These are phyloP conservation scores for Coryphaenoides rupestris DNA, from an alignment of 2,113 vertebrate species.

Conservation along the genomic window DNA sequence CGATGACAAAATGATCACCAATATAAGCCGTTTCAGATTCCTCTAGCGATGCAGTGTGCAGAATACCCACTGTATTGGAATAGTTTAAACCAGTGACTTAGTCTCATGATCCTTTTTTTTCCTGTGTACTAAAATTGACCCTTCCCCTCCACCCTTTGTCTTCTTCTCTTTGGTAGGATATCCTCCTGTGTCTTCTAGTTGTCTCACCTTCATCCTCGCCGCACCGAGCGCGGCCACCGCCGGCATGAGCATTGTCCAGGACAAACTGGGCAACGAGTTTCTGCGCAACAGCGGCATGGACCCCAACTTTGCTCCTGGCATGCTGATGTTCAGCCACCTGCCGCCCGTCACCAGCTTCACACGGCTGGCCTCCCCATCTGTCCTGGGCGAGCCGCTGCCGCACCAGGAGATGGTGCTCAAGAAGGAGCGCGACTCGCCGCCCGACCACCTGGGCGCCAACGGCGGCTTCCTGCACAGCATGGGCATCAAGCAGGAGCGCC, in stretches of 20 bases:
- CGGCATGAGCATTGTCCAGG: conserved; percentile 81
- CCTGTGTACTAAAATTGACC: too few relatives aligned
- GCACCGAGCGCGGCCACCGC: conserved; percentile 50
- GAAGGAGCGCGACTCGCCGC: conserved; percentile 86
- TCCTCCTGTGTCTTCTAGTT: conserved; percentile 56
- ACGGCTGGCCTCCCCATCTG: conserved; percentile 82
- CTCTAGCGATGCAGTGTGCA: too few relatives aligned
- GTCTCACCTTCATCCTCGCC: conserved; percentile 43
- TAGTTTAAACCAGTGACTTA: too few relatives aligned
- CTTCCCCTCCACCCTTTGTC: neutral
- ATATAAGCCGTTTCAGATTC: too few relatives aligned
- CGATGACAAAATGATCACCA: too few relatives aligned
- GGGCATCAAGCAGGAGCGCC: conserved; percentile 94
- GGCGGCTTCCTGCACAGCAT: conserved; percentile 86
- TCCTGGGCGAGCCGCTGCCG: conserved; percentile 78
- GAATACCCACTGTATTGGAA: too few relatives aligned
- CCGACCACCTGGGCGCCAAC: conserved; percentile 65
- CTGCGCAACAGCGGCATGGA: conserved; percentile 89
- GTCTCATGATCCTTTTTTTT: too few relatives aligned
- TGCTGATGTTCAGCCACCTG: conserved; percentile 97
- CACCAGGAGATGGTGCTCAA: conserved; percentile 94
- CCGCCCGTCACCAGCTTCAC: conserved; percentile 95
- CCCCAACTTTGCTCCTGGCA: conserved; percentile 85
- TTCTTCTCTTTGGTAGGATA: conserved; percentile 48
- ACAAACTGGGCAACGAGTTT: conserved; percentile 93